A percentile compares a stretch with the other conserved stretches of the same genome.
These are phyloP conservation scores for Philypnodon macrostomus DNA, from an alignment of 2,797 vertebrate species.

Conservation along the genomic window DNA sequence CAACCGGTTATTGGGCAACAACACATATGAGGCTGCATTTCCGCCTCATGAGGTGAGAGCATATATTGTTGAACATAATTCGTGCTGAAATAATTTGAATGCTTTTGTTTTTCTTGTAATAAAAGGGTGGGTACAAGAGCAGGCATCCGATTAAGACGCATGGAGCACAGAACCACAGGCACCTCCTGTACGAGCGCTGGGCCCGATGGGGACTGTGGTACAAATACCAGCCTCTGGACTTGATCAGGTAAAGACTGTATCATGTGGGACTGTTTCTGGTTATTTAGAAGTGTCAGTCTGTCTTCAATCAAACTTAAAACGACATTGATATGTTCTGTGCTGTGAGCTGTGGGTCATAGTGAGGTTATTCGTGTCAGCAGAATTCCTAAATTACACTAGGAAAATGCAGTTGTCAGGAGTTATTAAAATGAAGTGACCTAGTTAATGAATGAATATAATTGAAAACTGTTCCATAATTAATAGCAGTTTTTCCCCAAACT, in stretches of 20 bases:
- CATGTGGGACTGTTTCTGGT: constrained; percentile 6
- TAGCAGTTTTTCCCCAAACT: too few species aligned
- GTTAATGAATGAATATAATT: not conserved
- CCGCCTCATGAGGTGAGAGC: constrained; percentile 92
- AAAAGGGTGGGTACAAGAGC: constrained; percentile 92
- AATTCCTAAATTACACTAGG: too few species aligned
- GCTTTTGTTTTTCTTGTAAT: constrained; percentile 24
- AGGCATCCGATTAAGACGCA: constrained; percentile 94
- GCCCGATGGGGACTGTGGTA: constrained; percentile 99
- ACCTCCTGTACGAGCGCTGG: constrained; percentile 97
- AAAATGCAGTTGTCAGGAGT: too few species aligned
- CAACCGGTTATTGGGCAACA: constrained; percentile 90
- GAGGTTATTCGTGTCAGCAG: too few species aligned
- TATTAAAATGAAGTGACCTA: too few species aligned
- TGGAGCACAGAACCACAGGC: constrained; percentile 94
- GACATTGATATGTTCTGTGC: constrained; percentile 1
- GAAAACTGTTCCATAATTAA: too few species aligned
- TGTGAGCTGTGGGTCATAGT: too few species aligned
- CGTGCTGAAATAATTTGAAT: constrained; percentile 5
- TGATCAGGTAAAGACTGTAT: constrained; percentile 88
- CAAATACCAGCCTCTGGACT: constrained; percentile 96
- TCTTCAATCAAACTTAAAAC: constrained; percentile 5
- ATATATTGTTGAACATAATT: constrained; percentile 6
- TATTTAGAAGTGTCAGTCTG: not conserved
- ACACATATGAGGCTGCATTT: constrained; percentile 95